Evolutionary conservation across 2,797 vertebrate species (phyloP).

Genomic region (Channallabes apus): DNA sequence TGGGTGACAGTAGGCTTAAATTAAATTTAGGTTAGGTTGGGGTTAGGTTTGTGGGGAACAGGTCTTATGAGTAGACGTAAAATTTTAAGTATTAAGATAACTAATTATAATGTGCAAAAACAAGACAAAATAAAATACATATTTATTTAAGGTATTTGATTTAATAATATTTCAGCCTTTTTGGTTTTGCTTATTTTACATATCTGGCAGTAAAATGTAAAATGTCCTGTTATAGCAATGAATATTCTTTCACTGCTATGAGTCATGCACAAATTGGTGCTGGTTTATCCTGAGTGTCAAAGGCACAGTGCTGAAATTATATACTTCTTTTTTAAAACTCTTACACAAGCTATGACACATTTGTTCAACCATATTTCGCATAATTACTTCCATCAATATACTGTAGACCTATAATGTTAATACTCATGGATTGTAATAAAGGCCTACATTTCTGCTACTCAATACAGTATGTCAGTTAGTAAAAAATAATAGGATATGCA

Average conservation of each 20-base stretch:
- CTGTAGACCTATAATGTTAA: not conserved
- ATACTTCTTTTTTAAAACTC: constrained; percentile 4
- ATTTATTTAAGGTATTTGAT: not conserved
- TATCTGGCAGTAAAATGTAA: not conserved
- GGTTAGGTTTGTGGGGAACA: not conserved
- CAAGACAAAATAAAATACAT: not conserved
- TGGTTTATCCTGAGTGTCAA: constrained; percentile 13
- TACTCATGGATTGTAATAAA: constrained; percentile 3
- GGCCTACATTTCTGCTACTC: not conserved
- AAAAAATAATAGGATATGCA: constrained; percentile 12
- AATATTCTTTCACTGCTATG: not conserved
- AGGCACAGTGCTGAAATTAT: constrained; percentile 9
- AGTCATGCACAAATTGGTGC: constrained; percentile 3
- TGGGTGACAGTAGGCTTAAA: too few relatives aligned
- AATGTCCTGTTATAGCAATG: not conserved
- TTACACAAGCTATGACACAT: constrained; percentile 6
- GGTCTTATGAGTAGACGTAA: not conserved
- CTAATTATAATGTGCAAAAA: not conserved
- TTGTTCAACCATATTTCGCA: not conserved
- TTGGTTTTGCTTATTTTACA: not conserved
- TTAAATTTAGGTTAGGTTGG: not conserved
- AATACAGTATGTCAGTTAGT: not conserved
- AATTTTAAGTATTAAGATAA: not conserved
- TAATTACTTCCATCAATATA: constrained; percentile 24
- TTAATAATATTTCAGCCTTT: not conserved